A percentile compares a stretch with the other conserved stretches of the same genome.
These are phyloP conservation scores for Hydractinia symbiolongicarpus DNA, from an alignment of 30 jellyfish, hydroid and myxozoan species.

Conservation along the genomic window DNA sequence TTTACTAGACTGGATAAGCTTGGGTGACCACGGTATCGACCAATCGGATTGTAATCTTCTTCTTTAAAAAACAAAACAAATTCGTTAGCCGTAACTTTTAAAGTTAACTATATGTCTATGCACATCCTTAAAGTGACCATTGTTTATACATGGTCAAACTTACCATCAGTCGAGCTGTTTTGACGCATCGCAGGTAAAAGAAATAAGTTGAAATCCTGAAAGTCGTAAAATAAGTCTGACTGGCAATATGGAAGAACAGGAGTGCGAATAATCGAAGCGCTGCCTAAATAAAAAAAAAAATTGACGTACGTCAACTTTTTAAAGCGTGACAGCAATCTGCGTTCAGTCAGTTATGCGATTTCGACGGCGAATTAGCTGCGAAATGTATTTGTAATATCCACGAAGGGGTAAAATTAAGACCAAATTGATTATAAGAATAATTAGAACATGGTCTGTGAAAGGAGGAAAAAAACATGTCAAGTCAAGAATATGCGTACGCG, in stretches of 20 bases:
- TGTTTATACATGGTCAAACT: background rate
- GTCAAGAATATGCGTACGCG: too few relatives aligned
- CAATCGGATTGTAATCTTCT: constrained; percentile 8
- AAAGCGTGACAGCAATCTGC: too few relatives aligned
- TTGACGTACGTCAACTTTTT: too few relatives aligned
- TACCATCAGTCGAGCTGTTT: constrained; percentile 3
- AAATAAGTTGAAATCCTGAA: constrained; percentile 50
- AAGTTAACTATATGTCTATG: background rate
- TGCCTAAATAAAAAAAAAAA: constrained; percentile 35
- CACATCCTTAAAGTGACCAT: background rate
- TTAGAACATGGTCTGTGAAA: too few relatives aligned
- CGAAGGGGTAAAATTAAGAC: too few relatives aligned
- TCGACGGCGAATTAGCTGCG: too few relatives aligned
- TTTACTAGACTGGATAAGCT: constrained; percentile 37
- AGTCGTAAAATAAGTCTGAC: constrained; percentile 31
- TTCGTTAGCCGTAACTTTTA: background rate
- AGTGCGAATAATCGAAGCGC: constrained; percentile 61
- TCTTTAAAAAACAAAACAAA: background rate
- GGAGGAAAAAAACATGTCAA: too few relatives aligned
- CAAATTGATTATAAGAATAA: too few relatives aligned
- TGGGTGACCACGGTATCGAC: constrained; percentile 65
- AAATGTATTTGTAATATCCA: too few relatives aligned
- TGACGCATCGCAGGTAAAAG: constrained; percentile 44
- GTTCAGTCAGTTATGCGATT: too few relatives aligned
- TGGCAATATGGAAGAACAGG: constrained; percentile 44